phyloP scores from a whole-genome alignment of 2,888 invertebrate genomes.

The Macaria notata region DNA sequence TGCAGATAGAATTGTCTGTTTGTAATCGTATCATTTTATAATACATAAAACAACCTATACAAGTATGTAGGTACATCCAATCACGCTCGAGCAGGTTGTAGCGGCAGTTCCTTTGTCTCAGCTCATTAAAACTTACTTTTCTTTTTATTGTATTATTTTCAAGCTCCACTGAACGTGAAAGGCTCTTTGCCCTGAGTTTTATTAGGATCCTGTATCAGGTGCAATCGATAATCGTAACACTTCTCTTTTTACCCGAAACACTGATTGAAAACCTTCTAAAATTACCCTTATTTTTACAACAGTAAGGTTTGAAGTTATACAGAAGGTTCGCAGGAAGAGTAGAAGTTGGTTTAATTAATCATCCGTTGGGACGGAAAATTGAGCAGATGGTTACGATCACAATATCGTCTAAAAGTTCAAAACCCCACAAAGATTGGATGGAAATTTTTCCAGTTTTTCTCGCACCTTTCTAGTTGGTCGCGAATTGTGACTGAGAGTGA shows the following conservation, averaged over 20 bases:
- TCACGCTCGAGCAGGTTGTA: background rate
- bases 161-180: constrained; percentile 21
- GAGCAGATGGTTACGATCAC: constrained; percentile 60
- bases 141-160: constrained; percentile 15
- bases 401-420: constrained; percentile 61
- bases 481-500: background rate
- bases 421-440: constrained; percentile 48
- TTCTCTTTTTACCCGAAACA: constrained; percentile 22
- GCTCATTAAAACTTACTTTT: constrained; percentile 14
- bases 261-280: constrained; percentile 3
- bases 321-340: constrained; percentile 21
- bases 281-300: constrained; percentile 1
- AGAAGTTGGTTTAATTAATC: constrained; percentile 68
- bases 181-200: constrained; percentile 20
- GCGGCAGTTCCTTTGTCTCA: constrained; percentile 3
- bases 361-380: constrained; percentile 66
- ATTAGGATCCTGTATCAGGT: constrained; percentile 26
- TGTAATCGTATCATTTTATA: no score
- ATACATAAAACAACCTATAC: no score
- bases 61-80: background rate
- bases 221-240: constrained; percentile 25
- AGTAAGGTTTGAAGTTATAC: constrained; percentile 24
- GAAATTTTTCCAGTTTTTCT: constrained; percentile 13
- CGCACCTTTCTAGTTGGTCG: constrained; percentile 33
- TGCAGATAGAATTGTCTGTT: no score